phyloP scores from a whole-genome alignment of 2,113 vertebrate genomes.

The Oceanites oceanicus region DNA sequence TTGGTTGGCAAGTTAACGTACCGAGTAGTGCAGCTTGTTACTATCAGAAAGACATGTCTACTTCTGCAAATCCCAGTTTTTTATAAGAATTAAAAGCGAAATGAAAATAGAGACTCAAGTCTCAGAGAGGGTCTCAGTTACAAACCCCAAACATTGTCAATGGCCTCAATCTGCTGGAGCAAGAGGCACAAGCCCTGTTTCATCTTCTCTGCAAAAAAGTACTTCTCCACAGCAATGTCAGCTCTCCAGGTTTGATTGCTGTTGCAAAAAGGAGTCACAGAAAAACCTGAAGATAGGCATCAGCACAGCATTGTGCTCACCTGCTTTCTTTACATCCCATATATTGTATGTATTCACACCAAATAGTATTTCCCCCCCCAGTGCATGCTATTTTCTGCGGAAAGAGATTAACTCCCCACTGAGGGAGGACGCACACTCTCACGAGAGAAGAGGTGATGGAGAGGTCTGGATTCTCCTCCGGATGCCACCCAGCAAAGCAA shows the following conservation, averaged over 20 bases:
- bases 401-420: not conserved
- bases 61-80: not conserved
- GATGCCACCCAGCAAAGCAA: not conserved
- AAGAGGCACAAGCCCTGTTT: not conserved
- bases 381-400: not conserved
- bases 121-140: not conserved
- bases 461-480: not conserved
- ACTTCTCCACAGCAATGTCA: not conserved
- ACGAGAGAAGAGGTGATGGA: not conserved
- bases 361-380: not conserved
- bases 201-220: not conserved
- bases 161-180: not conserved
- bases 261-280: not conserved
- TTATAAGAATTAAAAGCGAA: not conserved
- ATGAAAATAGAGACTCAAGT: not conserved
- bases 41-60: not conserved
- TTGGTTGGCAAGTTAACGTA: accelerated
- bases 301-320: not conserved
- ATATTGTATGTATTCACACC: not conserved
- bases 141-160: not conserved
- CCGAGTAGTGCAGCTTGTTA: no score
- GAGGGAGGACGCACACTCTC: not conserved
- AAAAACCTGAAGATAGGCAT: not conserved
- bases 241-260: not conserved
- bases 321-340: not conserved